Evolutionary conservation across 2,797 vertebrate species (phyloP), one percentile per base, ranked within the genome.

Genomic region (Alcedo quadribrachys): DNA sequence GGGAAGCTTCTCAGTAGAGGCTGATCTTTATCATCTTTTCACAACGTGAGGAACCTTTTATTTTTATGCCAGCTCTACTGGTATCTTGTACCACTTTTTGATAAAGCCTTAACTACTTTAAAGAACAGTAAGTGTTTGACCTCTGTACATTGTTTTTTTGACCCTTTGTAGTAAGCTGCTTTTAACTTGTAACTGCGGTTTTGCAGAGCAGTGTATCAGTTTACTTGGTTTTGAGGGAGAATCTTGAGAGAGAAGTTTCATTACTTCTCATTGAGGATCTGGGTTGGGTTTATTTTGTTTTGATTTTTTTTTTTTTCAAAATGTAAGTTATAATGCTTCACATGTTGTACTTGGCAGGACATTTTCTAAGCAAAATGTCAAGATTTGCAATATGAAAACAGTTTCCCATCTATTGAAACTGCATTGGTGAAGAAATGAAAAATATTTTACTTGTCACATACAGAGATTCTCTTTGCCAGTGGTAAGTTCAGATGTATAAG

Each of bases 301-400:
- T 27, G 12, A 1, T 24, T 48, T 48, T 12, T 7, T 7, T 92
- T 63, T 83, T 43, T 94, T 93, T 66, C 16, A 74, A 74, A 63
- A 88, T 54, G 3, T 61, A 91, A 77, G 48, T 68, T 46, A 66
- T 21, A 83, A 67, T 6, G 11, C 45, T 85, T 90, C 87, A 66
- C 58, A 88, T n/a, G 6, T 80, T 87, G 57, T 65, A 62, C 15
- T 55, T 67, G 19, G 25, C 28, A 92, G 62, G 65, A 91, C 8
- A 3, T 91, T 89, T 90, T 66, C 60, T 54, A 45, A 82, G 48
- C 18, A 94, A 94, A 95, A 92, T 65, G 33, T 79, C 80, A 94
- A 82, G 62, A 87, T 90, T 61, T 91, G 35, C 32, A 81, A 15
- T 61, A 78, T 15, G 45, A 73, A 91, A 92, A 74, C 24, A 27